A percentile compares a stretch with the other conserved stretches of the same genome.
Evolutionary conservation across 2,797 vertebrate genomes (phyloP).

Genomic region (Rhyacichthys aspro): DNA sequence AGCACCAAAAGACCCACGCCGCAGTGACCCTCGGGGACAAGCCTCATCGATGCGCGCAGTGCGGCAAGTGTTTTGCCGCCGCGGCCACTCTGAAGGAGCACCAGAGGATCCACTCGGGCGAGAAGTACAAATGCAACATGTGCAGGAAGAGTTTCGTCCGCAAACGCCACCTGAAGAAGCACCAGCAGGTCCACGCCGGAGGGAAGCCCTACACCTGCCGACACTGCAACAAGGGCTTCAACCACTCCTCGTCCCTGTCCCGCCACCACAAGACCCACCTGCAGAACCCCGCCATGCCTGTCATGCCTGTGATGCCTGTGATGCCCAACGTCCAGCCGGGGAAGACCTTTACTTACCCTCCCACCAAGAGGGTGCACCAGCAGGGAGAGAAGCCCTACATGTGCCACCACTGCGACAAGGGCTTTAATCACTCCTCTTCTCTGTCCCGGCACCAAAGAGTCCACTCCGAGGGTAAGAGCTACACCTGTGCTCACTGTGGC

Average conservation of each 20-base stretch:
- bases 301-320: constrained; percentile 75
- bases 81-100: constrained; percentile 82
- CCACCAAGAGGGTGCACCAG: constrained; percentile 76
- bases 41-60: constrained; percentile 81
- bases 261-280: constrained; percentile 83
- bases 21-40: constrained; percentile 75
- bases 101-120: constrained; percentile 83
- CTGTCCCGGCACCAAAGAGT: constrained; percentile 86
- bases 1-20: constrained; percentile 84
- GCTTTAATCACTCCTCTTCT: constrained; percentile 86
- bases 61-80: constrained; percentile 82
- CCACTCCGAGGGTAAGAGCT: constrained; percentile 84
- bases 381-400: constrained; percentile 85
- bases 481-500: constrained; percentile 82
- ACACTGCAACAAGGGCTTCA: constrained; percentile 86
- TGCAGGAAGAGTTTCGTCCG: constrained; percentile 86
- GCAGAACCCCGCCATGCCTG: constrained; percentile 74
- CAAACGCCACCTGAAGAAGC: constrained; percentile 85
- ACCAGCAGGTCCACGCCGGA: constrained; percentile 84
- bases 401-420: constrained; percentile 85
- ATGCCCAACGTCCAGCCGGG: constrained; percentile 74
- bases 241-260: constrained; percentile 84
- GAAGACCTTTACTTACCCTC: constrained; percentile 72
- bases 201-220: constrained; percentile 85
- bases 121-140: constrained; percentile 87